Percentiles rank a stretch among this genome's conserved stretches.
phyloP scores from a whole-genome alignment of 2,888 invertebrate genomes.

The Epirrhoe tristata region DNA sequence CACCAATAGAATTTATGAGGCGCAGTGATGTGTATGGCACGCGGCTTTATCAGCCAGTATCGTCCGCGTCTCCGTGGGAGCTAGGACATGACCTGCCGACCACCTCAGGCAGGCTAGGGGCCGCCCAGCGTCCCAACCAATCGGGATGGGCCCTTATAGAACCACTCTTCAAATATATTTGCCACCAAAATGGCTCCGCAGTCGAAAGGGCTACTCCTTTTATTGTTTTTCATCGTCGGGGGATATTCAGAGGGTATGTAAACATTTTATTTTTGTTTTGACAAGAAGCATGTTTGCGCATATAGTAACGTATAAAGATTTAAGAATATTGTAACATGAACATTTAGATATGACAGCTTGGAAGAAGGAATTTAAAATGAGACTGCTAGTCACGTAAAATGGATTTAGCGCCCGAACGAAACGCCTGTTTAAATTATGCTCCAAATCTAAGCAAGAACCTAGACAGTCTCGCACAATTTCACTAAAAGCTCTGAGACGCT shows the following conservation, averaged over 20 bases:
- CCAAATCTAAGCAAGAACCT: not conserved
- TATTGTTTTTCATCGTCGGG: conserved; percentile 70
- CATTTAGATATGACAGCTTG: conserved; percentile 10
- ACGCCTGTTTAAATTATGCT: conserved; percentile 6
- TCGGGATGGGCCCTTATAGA: conserved; percentile 78
- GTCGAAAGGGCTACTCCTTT: conserved; percentile 65
- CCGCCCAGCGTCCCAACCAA: conserved; percentile 50
- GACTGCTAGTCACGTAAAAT: conserved; percentile 2
- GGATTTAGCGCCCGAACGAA: conserved; percentile 11
- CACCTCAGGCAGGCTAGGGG: conserved; percentile 53
- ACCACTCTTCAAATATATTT: conserved; percentile 67
- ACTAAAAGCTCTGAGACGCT: not conserved
- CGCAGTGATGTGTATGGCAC: conserved; percentile 60
- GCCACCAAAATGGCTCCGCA: conserved; percentile 77
- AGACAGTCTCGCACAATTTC: not conserved
- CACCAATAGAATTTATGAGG: conserved; percentile 70
- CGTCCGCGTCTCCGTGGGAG: conserved; percentile 55
- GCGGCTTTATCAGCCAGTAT: conserved; percentile 53
- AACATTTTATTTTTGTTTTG: conserved; percentile 59
- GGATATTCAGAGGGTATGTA: conserved; percentile 73
- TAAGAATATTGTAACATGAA: conserved; percentile 8
- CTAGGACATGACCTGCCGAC: conserved; percentile 59
- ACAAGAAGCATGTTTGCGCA: conserved; percentile 33
- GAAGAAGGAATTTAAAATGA: conserved; percentile 12
- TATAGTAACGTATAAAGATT: conserved; percentile 30